phyloP scores from a whole-genome alignment of 2,888 invertebrate genomes.

The Polydrusus pterygomalis region DNA sequence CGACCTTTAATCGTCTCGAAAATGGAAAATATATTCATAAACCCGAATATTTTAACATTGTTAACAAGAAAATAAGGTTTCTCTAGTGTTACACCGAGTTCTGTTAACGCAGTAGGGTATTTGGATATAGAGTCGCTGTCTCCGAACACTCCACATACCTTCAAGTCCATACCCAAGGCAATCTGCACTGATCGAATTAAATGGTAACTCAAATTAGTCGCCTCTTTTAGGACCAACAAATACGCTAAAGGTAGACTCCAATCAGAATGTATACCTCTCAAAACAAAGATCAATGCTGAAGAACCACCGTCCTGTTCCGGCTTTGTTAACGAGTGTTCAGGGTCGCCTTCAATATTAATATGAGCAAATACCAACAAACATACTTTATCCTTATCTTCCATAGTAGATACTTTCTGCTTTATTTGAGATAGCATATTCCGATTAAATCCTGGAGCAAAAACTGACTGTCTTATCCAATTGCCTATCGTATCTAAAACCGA shows the following conservation, averaged over 20 bases:
- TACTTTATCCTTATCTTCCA: not conserved
- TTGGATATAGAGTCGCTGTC: not conserved
- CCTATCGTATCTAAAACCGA: not conserved
- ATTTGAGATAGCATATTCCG: not conserved
- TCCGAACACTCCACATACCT: not conserved
- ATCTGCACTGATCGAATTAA: not conserved
- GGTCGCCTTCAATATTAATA: not conserved
- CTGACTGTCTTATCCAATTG: not conserved
- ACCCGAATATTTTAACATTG: not conserved
- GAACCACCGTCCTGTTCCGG: no score
- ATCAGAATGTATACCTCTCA: not conserved
- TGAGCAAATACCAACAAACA: not conserved
- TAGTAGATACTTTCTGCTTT: not conserved
- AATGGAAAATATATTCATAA: not conserved
- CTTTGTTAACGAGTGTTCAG: not conserved
- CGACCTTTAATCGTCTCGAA: not conserved
- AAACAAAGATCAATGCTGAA: not conserved
- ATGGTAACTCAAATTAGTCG: not conserved
- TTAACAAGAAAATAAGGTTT: constrained; percentile 4
- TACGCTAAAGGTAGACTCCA: constrained; percentile 1
- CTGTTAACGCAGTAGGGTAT: not conserved
- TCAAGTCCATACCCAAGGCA: not conserved
- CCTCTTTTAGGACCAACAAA: not conserved
- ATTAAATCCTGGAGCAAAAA: not conserved
- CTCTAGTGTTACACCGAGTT: not conserved